Base-by-base conservation (phyloP, 1,140 invertebrate genomes). In the Atopsyche davidsoni region DNA sequence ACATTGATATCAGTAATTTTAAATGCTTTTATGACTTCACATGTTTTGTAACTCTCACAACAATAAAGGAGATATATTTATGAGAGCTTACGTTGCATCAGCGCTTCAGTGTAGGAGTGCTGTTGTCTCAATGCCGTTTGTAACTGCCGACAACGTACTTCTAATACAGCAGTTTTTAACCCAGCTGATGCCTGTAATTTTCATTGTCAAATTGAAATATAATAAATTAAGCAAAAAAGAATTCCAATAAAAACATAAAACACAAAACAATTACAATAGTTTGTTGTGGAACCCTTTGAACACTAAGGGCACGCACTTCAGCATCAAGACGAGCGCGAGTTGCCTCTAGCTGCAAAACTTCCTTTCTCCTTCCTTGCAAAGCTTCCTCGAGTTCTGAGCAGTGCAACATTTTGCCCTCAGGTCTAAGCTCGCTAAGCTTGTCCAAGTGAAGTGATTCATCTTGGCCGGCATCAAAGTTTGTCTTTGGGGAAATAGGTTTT, bases 21-120 rank as follows among this genome's bases (percentile, higher is more conserved):
- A 36, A 36, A 7, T 7, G 13, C 4, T 36, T 13, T 36, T 36
- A 13, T 36, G n/a, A n/a, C n/a, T n/a, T n/a, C n/a, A n/a, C n/a
- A n/a, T n/a, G n/a, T n/a, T n/a, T n/a, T n/a, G n/a, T n/a, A n/a
- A n/a, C n/a, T n/a, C n/a, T n/a, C n/a, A n/a, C n/a, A n/a, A n/a
- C n/a, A n/a, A n/a, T n/a, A n/a, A n/a, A n/a, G n/a, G n/a, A n/a
- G n/a, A n/a, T n/a, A n/a, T n/a, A n/a, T n/a, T n/a, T n/a, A n/a
- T n/a, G n/a, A 36, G 24, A 44, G 72, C 77, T 78, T 64, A 85
- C 83, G 77, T 64, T 83, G 78, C 50, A 85, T 66, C 24, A 82
- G 65, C 60, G 75, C 72, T 60, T 85, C 81, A 7, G 76, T 75
- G 46, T 81, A 73, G 14, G 76, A 73, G 50, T 84, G 80, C 49